Base-by-base conservation (phyloP, 2,888 invertebrate species). In the Mamestra brassicae region DNA sequence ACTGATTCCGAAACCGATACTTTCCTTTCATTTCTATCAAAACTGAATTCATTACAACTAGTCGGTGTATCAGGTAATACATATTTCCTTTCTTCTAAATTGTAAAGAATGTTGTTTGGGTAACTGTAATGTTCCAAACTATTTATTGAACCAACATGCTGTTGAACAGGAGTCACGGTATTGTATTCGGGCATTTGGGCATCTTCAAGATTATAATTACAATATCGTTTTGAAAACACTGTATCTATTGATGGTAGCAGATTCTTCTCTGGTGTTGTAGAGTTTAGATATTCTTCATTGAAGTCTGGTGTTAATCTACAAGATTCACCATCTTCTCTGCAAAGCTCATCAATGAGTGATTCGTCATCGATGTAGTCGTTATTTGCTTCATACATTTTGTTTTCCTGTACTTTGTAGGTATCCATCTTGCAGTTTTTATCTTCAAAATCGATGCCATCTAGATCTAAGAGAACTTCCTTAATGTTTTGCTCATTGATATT, bases 321-420 rank as follows among this genome's bases (percentile, higher is more conserved):
- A 7, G 94, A 90, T 88, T 96, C 96, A 36, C 91, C 90, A 47
- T 96, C 96, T 89, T 96, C 96, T 89, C 96, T 93, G 66, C 96
- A 96, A 26, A 96, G 91, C 83, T 96, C 96, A 73, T 96, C 96
- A 60, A 96, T 95, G 15, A 96, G 85, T 17, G 95, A 96, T 89
- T 96, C 96, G 60, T 96, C 96, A 73, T 96, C 96, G 62, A 96
- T 96, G 60, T 96, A 96, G 65, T 96, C 96, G 71, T 93, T 93
- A 69, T 92, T 95, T n/a, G 86, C 80, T 77, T 93, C 91, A 78
- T 91, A 93, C 42, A 87, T 80, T 76, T 90, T 92, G 4, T 81
- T 87, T n/a, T 79, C 81, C 76, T 89, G 88, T 38, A 87, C 90
- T 80, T 90, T 92, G 45, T 83, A 89, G 54, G 86, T 87, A 7